Base-by-base conservation (phyloP, 2,888 invertebrate species). In the Stomorhina lunata region DNA sequence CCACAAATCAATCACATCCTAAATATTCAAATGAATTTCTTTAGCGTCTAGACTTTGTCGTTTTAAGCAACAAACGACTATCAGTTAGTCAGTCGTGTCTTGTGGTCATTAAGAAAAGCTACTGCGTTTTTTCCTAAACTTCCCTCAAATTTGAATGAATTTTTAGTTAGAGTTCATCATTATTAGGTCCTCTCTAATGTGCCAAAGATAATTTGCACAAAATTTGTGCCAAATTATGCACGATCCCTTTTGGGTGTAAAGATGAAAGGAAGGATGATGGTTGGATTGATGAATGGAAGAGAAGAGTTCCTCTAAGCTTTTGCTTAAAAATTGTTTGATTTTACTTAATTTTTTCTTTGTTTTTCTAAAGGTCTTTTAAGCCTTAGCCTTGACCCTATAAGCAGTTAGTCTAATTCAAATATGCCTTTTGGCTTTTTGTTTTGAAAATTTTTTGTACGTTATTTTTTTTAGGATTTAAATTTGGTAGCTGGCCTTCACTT, bases 161-260 rank as follows among this genome's bases (percentile, higher is more conserved):
- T 55, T 37, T 73, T 48, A 50, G 22, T 61, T 34, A n/a, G 10
- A 25, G 20, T 73, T 78, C 40, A 73, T 69, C 61, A 59, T 48
- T n/a, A 43, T 40, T n/a, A n/a, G n/a, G n/a, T n/a, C n/a, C n/a
- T n/a, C 57, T 63, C 76, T 72, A 76, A 83, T 77, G 43, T 76
- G 71, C 66, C 66, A 68, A 53, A 61, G 17, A 73, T 81, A 78
- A 80, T 84, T 83, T 78, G 80, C 65, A 12, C 5, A 43, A 79
- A 81, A 85, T 83, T 81, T 85, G 59, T 84, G 84, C 77, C 84
- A 84, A 84, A 83, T 79, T 78, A 77, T 71, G 32, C 84, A 85
- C 84, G 84, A 85, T 84, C 84, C 65, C 50, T 84, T 75, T 83
- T 84, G 71, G 66, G 40, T 55, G 17, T 45, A 66, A 12, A n/a